phyloP scores from a whole-genome alignment of 2,888 invertebrate species.

The Taphrorychus bicolor region DNA sequence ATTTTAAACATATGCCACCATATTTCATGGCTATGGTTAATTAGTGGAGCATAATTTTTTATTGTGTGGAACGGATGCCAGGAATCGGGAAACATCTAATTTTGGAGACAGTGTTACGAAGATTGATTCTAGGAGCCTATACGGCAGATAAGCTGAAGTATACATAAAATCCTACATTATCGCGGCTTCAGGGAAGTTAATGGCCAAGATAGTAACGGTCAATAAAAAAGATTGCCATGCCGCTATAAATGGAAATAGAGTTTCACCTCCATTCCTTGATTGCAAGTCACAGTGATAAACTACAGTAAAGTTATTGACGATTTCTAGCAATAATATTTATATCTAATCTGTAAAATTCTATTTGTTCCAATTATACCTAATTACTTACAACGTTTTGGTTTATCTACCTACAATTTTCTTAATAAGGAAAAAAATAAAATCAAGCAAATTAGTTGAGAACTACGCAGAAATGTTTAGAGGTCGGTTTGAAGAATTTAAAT shows the following conservation, averaged over 20 bases:
- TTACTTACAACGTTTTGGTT: too few relatives aligned
- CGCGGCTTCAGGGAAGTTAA: conserved; percentile 31
- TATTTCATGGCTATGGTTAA: neutral
- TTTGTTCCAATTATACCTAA: too few relatives aligned
- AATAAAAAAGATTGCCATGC: conserved; percentile 32
- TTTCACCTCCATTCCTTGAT: conserved; percentile 31
- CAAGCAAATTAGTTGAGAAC: too few relatives aligned
- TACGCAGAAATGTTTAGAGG: too few relatives aligned
- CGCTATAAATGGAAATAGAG: conserved; percentile 28
- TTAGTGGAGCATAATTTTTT: conserved; percentile 1
- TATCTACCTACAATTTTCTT: too few relatives aligned
- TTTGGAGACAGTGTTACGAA: conserved; percentile 20
- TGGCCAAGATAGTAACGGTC: conserved; percentile 38
- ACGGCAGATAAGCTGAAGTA: conserved; percentile 38
- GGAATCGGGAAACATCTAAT: neutral
- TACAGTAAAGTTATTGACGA: too few relatives aligned
- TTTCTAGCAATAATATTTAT: too few relatives aligned
- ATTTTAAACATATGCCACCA: conserved; percentile 18
- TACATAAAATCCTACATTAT: conserved; percentile 35
- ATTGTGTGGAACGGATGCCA: neutral
- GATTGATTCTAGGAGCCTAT: conserved; percentile 32
- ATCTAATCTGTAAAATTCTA: too few relatives aligned
- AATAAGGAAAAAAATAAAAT: too few relatives aligned
- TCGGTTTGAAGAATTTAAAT: too few relatives aligned
- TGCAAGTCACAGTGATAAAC: conserved; percentile 22